Percentiles rank a stretch among this genome's conserved stretches.
Evolutionary conservation across 2,113 vertebrate genomes (phyloP).

Genomic region (Talpa occidentalis): DNA sequence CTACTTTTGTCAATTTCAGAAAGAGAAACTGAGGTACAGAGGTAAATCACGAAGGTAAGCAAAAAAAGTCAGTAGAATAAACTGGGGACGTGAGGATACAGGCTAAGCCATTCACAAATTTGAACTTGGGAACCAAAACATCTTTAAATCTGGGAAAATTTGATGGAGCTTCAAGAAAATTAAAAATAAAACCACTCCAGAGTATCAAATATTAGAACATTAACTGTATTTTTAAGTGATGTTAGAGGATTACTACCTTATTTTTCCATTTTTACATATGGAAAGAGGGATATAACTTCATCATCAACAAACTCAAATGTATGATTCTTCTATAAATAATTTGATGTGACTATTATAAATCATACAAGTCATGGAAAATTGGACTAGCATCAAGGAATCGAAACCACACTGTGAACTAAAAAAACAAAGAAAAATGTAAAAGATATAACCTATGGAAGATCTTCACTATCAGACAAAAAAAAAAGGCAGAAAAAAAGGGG

Average conservation of each 20-base stretch:
- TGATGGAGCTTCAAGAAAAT: constrained; percentile 46
- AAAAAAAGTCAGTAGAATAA: constrained; percentile 46
- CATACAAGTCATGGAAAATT: constrained; percentile 53
- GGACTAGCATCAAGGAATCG: constrained; percentile 61
- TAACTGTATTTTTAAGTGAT: constrained; percentile 15
- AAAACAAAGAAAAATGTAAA: constrained; percentile 33
- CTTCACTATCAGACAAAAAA: constrained; percentile 60
- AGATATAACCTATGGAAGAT: neutral
- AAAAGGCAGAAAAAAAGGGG: constrained; percentile 48
- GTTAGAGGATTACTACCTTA: neutral
- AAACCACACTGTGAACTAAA: constrained; percentile 55
- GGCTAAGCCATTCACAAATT: constrained; percentile 3
- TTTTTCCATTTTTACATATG: constrained; percentile 25
- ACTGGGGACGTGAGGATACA: neutral
- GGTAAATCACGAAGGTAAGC: constrained; percentile 49
- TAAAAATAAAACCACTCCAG: constrained; percentile 52
- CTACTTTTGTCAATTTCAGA: constrained; percentile 62
- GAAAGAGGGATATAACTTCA: constrained; percentile 45
- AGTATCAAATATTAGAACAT: constrained; percentile 57
- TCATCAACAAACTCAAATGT: constrained; percentile 43
- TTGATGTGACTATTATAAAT: constrained; percentile 58
- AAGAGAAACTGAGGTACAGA: constrained; percentile 49
- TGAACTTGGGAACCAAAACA: constrained; percentile 55
- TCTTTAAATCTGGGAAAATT: constrained; percentile 52
- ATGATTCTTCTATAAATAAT: constrained; percentile 48